Percentiles rank a stretch among this genome's conserved stretches.
Conservation (phyloP, 2,797 vertebrate genomes). For the Tangara arthus region DNA sequence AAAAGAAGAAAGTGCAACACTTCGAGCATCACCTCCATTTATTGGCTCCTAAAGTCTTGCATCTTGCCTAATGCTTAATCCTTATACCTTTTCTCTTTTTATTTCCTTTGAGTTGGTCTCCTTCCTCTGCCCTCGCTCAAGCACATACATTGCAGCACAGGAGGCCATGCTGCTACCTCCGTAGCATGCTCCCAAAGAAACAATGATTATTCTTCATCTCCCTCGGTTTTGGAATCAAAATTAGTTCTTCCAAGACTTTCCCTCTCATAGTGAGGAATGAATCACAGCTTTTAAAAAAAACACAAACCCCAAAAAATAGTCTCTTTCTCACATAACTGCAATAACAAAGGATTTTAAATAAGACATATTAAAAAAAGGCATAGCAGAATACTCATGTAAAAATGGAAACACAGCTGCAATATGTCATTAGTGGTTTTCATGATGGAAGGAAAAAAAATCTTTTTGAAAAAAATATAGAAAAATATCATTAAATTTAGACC, state of each 20-base stretch:
- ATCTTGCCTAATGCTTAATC: not conserved
- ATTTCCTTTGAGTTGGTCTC: not conserved
- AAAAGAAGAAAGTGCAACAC: not conserved
- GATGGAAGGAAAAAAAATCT: not conserved
- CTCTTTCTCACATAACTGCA: not conserved
- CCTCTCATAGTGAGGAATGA: not conserved
- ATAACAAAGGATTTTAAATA: not conserved
- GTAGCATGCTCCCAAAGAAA: not conserved
- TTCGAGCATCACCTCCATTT: not conserved
- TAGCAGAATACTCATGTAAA: not conserved
- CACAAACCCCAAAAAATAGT: fast-evolving
- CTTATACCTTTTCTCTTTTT: not conserved
- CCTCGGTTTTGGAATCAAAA: not conserved
- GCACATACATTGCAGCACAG: fast-evolving
- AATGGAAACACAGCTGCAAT: not conserved
- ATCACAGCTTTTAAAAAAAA: not conserved
- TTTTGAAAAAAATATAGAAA: not conserved
- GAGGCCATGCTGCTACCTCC: not conserved
- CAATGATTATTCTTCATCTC: not conserved
- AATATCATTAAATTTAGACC: not conserved
- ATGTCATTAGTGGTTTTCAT: not conserved
- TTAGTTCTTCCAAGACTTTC: not conserved
- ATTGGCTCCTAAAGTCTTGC: not conserved
- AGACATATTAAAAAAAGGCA: not conserved
- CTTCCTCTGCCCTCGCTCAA: not conserved